These are phyloP conservation scores for Anser brachyrhynchus DNA, from an alignment of 2,113 vertebrate genomes.

Conservation along the genomic window DNA sequence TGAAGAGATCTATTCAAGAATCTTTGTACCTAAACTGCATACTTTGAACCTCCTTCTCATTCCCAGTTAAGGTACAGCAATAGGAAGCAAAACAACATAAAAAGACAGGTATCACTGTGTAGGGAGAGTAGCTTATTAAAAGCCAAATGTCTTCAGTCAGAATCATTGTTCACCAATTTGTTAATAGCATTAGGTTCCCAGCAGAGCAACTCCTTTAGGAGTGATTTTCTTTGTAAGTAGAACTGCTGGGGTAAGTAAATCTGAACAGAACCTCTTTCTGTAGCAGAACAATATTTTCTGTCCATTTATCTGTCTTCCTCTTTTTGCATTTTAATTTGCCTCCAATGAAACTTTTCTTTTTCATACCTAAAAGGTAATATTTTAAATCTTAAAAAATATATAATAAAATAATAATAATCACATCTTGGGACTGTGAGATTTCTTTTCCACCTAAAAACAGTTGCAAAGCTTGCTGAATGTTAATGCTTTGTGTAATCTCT, in stretches of 20 bases:
- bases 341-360: not conserved
- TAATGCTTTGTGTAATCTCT: not conserved
- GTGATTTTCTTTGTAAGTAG: not conserved
- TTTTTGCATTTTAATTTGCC: not conserved
- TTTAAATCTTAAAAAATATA: not conserved
- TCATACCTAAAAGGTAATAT: not conserved
- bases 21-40: not conserved
- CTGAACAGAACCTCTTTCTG: not conserved
- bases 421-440: not conserved
- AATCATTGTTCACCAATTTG: not conserved
- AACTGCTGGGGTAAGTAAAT: not conserved
- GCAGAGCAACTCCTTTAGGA: not conserved
- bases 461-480: not conserved
- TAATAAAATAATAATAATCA: not conserved
- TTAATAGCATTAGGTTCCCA: not conserved
- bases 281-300: not conserved
- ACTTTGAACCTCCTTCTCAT: not conserved
- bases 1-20: not conserved
- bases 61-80: not conserved
- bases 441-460: not conserved
- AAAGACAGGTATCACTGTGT: not conserved
- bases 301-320: not conserved
- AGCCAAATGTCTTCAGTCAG: not conserved
- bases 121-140: not conserved
- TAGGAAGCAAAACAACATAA: not conserved